Percentiles rank a stretch among this genome's conserved stretches.
phyloP scores from a whole-genome alignment of 2,888 invertebrate species.

The Leptura quadrifasciata region DNA sequence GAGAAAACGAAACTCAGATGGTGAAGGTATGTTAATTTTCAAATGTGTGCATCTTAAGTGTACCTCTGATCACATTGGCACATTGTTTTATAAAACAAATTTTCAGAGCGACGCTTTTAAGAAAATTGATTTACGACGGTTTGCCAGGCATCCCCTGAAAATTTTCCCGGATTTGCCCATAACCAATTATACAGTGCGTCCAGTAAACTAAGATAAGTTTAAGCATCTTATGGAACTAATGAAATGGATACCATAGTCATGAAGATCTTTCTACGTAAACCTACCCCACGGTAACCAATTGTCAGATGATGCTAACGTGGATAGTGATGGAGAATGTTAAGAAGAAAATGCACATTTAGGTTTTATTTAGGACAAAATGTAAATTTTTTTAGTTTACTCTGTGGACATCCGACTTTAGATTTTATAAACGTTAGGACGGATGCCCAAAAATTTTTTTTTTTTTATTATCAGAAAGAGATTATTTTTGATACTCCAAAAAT shows the following conservation, averaged over 20 bases:
- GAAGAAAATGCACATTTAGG: constrained; percentile 27
- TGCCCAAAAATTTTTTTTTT: constrained; percentile 4
- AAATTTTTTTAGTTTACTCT: constrained; percentile 8
- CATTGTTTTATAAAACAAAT: no score
- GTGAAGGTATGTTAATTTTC: constrained; percentile 30
- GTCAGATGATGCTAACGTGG: constrained; percentile 28
- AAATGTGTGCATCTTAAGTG: constrained; percentile 30
- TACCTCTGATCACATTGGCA: constrained; percentile 33
- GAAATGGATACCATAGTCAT: constrained; percentile 31
- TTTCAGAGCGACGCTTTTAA: constrained; percentile 31
- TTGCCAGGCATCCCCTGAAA: constrained; percentile 25
- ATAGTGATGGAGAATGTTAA: constrained; percentile 18
- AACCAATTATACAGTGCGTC: constrained; percentile 23
- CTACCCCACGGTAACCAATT: constrained; percentile 27
- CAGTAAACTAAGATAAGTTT: constrained; percentile 14
- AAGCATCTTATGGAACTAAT: no score
- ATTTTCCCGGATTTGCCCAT: constrained; percentile 27
- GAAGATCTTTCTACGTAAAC: constrained; percentile 32
- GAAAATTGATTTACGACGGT: constrained; percentile 25
- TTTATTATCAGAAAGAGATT: not conserved
- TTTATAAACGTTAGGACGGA: constrained; percentile 18
- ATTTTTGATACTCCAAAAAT: not conserved
- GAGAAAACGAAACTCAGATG: constrained; percentile 22
- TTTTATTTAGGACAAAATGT: not conserved
- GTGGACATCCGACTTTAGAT: constrained; percentile 26